These are phyloP conservation scores for Morpho deidamia DNA, from an alignment of 2,888 invertebrate species.

Conservation along the genomic window DNA sequence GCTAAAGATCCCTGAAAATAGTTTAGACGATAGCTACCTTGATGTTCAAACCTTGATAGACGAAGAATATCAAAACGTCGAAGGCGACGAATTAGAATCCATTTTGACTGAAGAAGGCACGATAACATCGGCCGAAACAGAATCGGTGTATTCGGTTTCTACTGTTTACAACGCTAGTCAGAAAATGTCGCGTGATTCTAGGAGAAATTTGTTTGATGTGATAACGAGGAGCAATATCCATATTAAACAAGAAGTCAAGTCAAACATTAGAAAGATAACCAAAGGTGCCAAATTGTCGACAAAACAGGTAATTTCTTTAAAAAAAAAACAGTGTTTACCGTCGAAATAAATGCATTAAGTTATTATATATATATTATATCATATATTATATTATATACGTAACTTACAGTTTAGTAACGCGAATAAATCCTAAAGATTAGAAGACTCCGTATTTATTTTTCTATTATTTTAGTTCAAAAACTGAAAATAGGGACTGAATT, in stretches of 20 bases:
- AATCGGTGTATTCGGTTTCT: slow-evolving; percentile 61
- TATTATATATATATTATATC: too few species aligned
- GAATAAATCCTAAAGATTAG: too few species aligned
- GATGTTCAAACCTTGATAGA: slow-evolving; percentile 66
- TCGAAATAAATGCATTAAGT: too few species aligned
- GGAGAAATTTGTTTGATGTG: slow-evolving; percentile 67
- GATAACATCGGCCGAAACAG: slow-evolving; percentile 57
- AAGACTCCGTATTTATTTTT: too few species aligned
- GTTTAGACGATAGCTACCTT: slow-evolving; percentile 53
- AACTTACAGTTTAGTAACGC: too few species aligned
- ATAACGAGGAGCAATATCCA: slow-evolving; percentile 61
- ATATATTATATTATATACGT: too few species aligned
- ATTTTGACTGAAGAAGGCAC: slow-evolving; percentile 63
- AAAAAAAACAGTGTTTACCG: neutral
- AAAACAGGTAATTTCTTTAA: slow-evolving; percentile 51
- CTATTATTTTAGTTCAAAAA: too few species aligned
- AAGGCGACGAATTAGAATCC: slow-evolving; percentile 61
- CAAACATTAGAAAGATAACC: slow-evolving; percentile 63
- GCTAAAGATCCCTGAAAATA: slow-evolving; percentile 48
- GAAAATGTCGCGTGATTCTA: slow-evolving; percentile 54
- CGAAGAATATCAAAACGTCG: slow-evolving; percentile 69
- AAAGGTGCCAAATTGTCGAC: slow-evolving; percentile 69
- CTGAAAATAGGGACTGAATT: too few species aligned
- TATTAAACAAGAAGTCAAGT: slow-evolving; percentile 58
- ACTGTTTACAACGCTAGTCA: slow-evolving; percentile 58